Evolutionary conservation across 2,113 vertebrate species (phyloP).

Genomic region (Poeciliopsis prolifica): DNA sequence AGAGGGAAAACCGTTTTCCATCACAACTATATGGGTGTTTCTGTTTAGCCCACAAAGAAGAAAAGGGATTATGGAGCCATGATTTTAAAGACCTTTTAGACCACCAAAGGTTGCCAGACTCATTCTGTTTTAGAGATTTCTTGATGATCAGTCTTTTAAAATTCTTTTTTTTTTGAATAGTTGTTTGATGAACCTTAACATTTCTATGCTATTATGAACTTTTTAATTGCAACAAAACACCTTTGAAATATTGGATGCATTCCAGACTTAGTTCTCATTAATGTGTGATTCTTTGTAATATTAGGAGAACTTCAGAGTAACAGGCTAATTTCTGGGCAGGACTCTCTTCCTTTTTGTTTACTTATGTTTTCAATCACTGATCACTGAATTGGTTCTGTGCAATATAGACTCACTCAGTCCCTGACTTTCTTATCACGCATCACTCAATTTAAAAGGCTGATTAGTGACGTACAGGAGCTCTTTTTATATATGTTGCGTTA

Average conservation of each 20-base stretch:
- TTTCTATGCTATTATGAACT: no score
- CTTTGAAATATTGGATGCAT: no score
- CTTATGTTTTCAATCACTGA: not conserved
- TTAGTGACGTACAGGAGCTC: not conserved
- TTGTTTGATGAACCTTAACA: no score
- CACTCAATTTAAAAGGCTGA: not conserved
- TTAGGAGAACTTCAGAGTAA: not conserved
- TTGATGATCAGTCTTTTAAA: no score
- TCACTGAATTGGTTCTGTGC: not conserved
- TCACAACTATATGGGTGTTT: no score
- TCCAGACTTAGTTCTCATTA: not conserved
- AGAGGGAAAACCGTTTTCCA: no score
- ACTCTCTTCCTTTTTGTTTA: not conserved
- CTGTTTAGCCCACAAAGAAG: no score
- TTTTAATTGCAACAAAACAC: not conserved
- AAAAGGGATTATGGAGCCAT: no score
- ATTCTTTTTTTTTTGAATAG: no score
- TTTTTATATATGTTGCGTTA: not conserved
- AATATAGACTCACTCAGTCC: not conserved
- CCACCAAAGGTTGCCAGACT: no score
- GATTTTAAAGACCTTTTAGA: no score
- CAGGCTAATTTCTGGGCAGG: not conserved
- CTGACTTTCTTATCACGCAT: not conserved
- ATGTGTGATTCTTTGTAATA: not conserved
- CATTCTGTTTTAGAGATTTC: no score